phyloP scores from a whole-genome alignment of 2,888 invertebrate genomes.

The Leptopilina syphax region DNA sequence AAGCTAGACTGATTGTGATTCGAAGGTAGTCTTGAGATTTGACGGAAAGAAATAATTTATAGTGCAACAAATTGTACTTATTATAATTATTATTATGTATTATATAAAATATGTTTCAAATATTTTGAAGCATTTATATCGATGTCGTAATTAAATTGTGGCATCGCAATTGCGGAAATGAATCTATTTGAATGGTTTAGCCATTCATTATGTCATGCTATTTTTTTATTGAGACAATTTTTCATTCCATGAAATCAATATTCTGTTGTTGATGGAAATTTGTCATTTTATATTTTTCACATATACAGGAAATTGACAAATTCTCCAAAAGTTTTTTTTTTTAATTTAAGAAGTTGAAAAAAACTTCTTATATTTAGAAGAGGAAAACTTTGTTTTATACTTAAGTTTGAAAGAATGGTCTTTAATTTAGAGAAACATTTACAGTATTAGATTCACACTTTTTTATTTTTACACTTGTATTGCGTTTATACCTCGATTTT shows the following conservation, averaged over 20 bases:
- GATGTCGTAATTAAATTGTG: too few species aligned
- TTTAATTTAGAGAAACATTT: slow-evolving; percentile 4
- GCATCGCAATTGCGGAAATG: too few species aligned
- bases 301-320: not conserved
- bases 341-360: not conserved
- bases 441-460: slow-evolving; percentile 36
- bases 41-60: not conserved
- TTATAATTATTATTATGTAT: not conserved
- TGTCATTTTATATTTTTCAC: not conserved
- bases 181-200: too few species aligned
- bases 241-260: not conserved
- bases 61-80: slow-evolving; percentile 29
- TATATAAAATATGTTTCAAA: slow-evolving; percentile 2
- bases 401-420: slow-evolving; percentile 24
- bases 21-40: slow-evolving; percentile 10
- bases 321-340: not conserved
- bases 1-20: slow-evolving; percentile 40
- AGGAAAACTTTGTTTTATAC: not conserved
- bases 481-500: not conserved
- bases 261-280: slow-evolving; percentile 28
- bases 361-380: not conserved
- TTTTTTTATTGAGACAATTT: not conserved
- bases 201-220: too few species aligned
- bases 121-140: not conserved
- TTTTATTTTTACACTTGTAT: slow-evolving; percentile 18